A percentile compares a stretch with the other conserved stretches of the same genome.
Evolutionary conservation across 2,113 vertebrate genomes (phyloP).

Genomic region (Herpetotheres cachinnans): DNA sequence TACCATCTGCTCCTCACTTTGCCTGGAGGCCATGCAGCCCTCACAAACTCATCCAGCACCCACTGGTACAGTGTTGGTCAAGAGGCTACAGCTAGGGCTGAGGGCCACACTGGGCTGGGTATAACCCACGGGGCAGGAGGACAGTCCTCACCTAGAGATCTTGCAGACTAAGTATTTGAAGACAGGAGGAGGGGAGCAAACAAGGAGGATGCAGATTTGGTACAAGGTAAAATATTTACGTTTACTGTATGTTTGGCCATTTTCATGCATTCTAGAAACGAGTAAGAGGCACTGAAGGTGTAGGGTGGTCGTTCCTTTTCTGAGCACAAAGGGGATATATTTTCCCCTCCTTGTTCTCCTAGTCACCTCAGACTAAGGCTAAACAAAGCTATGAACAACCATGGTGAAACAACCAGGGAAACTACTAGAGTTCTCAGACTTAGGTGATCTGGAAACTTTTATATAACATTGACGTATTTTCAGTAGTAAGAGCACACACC

Average conservation of each 20-base stretch:
- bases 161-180: neutral
- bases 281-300: neutral
- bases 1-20: neutral
- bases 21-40: neutral
- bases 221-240: neutral
- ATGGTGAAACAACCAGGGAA: neutral
- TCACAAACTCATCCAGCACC: neutral
- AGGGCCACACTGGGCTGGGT: neutral
- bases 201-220: neutral
- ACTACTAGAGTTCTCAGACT: neutral
- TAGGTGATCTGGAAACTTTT: neutral
- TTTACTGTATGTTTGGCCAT: neutral
- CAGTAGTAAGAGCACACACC: neutral
- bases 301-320: neutral
- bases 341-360: neutral
- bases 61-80: accelerated
- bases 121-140: accelerated
- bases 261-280: neutral
- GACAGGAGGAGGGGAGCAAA: neutral
- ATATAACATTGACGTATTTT: neutral
- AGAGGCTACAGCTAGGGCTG: neutral
- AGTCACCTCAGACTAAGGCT: neutral
- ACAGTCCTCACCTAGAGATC: neutral
- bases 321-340: neutral
- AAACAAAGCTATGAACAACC: neutral